Evolutionary conservation across 2,888 invertebrate genomes (phyloP), one percentile per base, ranked within the genome.

Genomic region (Drosophila basisetae): DNA sequence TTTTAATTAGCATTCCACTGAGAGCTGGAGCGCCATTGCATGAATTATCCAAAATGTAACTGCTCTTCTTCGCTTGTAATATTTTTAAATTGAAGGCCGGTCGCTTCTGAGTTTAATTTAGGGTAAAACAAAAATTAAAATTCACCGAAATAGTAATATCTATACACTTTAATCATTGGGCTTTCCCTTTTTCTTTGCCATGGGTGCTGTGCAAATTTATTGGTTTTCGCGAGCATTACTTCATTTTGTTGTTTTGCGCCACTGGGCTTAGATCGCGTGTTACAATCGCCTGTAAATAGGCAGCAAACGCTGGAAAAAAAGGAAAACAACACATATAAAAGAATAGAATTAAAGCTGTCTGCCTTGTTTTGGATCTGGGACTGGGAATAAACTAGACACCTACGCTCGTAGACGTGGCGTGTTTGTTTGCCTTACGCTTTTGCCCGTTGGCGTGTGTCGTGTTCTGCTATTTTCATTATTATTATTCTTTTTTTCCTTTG

Each of bases 341-440:
- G 60, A 79, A 79, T 77, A 73, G 67, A 65, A 79, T 81, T 81
- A 81, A 81, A 79, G 82, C 77, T 80, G 83, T 88, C 88, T 87
- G 82, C 62, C 35, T 30, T 37, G 30, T 58, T 52, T 52, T 52
- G 37, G 28, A 7, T 63, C 58, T 68, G 64, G 53, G 73, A 65
- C 59, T 82, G 82, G 66, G 73, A 70, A 76, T 68, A 68, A 60
- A 49, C 30, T 54, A 78, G 68, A 82, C 75, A 81, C 73, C 85
- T 73, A 72, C 68, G 62, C 56, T 55, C 68, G 35, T 35, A 62
- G 60, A 74, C 67, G 63, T 87, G 84, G 84, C 87, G 87, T 90
- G 87, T 82, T 87, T 87, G 87, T 83, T 87, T 90, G 84, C 89
- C 65, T 85, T 83, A 83, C 84, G 74, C 74, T 86, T 79, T 84